Conservation (phyloP, 1,140 invertebrate species). For the Mesaphorura yosii region DNA sequence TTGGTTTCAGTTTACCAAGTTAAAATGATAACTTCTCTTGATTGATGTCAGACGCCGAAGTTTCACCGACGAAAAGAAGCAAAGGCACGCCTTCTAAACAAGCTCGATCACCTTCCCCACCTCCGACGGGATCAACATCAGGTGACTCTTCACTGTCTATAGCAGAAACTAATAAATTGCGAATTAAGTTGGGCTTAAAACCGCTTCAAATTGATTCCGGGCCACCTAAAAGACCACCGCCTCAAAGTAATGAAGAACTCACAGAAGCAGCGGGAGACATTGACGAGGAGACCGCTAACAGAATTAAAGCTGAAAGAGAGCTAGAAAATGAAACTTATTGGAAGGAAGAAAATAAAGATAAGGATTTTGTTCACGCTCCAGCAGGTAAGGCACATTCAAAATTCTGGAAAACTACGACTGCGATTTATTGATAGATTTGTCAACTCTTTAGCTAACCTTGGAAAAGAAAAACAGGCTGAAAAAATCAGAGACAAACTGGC, state of each 20-base stretch:
- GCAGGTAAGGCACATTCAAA: conserved; percentile 41
- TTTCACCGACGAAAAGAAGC: too few species aligned
- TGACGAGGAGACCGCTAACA: conserved; percentile 24
- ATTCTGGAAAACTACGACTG: not conserved
- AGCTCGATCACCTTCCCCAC: not conserved
- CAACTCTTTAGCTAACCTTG: conserved; percentile 49
- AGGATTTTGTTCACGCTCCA: conserved; percentile 87
- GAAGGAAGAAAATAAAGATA: conserved; percentile 68
- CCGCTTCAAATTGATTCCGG: conserved; percentile 61
- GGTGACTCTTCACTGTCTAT: conserved; percentile 53
- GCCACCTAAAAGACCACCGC: conserved; percentile 9
- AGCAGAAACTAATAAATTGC: conserved; percentile 80
- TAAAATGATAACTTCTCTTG: too few species aligned
- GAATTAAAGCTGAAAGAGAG: conserved; percentile 29
- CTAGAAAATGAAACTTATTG: conserved; percentile 34
- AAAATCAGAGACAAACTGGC: conserved; percentile 70
- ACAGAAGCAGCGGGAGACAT: conserved; percentile 34
- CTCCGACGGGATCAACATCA: not conserved
- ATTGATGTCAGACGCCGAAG: too few species aligned
- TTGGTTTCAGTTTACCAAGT: too few species aligned
- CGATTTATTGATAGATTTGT: not conserved
- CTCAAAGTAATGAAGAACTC: conserved; percentile 12
- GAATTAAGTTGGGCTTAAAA: conserved; percentile 86
- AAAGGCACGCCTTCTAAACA: too few species aligned
- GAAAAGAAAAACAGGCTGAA: conserved; percentile 60